Base-by-base conservation (phyloP, 2,113 vertebrate genomes). In the Mesembrinibis cayennensis region DNA sequence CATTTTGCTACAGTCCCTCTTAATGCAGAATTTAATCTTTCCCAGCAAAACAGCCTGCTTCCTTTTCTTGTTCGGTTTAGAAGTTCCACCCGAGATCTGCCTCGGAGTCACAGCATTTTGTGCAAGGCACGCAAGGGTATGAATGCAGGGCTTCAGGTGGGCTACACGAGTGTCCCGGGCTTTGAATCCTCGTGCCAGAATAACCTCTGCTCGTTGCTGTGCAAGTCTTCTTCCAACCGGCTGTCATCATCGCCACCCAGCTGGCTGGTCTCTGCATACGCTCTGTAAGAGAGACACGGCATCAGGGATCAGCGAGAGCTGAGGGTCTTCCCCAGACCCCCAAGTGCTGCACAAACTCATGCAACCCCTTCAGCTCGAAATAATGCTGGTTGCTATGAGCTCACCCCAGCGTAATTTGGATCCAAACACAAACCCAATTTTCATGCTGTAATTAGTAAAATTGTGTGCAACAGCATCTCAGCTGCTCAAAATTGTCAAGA, bases 81-180 rank as follows among this genome's bases (percentile, higher is more conserved):
- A 49, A 95, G 65, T 93, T 91, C 77, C 71, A 23, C 69, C 72
- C 83, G 42, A 80, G 90, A 58, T 29, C 5, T 16, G 58, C 86
- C 95, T 83, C 34, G 34, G 89, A 45, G 87, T 69, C 80, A 30
- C 27, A 63, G 97, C 92, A 7, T 91, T 94, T 62, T 97, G 96
- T 98, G 95, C 98, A 99, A 99, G 99, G 99, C 99, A 99, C 99
- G 70, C 97, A 56, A 92, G 97, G 97, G 98, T 86, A 97, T 56
- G 56, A 89, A 52, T 9, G 96, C 55, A 88, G 97, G 88, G 94
- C 93, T 87, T 45, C 52, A 16, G 73, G 72, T 13, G 58, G 89
- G 69, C 98, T 99, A 99, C 85, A 99, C 99, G 45, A 99, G 99
- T 1, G 99, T 99, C 97, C 99, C 99, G 2, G 99, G 99, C 95